Conservation (phyloP, 2,113 vertebrate genomes). For the Phylloscopus trochilus region DNA sequence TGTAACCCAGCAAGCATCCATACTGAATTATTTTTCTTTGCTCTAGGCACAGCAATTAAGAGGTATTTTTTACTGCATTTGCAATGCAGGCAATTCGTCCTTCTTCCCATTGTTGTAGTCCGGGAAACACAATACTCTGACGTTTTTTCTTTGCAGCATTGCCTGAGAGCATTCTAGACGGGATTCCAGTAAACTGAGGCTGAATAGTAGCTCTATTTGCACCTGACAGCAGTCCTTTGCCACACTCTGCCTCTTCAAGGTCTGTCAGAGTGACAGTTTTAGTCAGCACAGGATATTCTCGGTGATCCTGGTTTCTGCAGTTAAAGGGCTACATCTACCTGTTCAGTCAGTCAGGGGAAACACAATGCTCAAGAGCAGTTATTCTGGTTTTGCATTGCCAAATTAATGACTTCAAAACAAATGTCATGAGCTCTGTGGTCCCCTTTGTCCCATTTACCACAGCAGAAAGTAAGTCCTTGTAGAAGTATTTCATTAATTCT, state of each 20-base stretch:
- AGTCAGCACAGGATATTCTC: not conserved
- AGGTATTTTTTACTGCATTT: conserved; percentile 23
- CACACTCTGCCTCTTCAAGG: not conserved
- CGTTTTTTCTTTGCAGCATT: not conserved
- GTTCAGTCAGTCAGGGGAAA: not conserved
- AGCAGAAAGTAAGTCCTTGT: not conserved
- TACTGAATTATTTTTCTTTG: conserved; percentile 43
- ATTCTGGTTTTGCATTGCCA: not conserved
- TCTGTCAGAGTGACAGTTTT: not conserved
- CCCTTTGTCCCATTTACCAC: not conserved
- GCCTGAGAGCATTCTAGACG: not conserved
- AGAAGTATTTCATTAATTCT: not conserved
- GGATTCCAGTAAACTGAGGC: not conserved
- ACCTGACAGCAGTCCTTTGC: not conserved
- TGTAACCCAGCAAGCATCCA: conserved; percentile 33
- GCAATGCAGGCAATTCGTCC: not conserved
- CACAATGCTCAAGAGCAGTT: not conserved
- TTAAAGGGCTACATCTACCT: not conserved
- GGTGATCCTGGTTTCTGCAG: not conserved
- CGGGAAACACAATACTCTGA: not conserved
- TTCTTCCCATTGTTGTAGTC: not conserved
- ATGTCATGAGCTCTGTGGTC: not conserved
- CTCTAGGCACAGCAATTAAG: conserved; percentile 37
- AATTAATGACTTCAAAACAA: not conserved
- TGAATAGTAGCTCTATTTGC: not conserved